Conservation (phyloP, 2,888 invertebrate genomes). For the Melangyna quadrimaculata region DNA sequence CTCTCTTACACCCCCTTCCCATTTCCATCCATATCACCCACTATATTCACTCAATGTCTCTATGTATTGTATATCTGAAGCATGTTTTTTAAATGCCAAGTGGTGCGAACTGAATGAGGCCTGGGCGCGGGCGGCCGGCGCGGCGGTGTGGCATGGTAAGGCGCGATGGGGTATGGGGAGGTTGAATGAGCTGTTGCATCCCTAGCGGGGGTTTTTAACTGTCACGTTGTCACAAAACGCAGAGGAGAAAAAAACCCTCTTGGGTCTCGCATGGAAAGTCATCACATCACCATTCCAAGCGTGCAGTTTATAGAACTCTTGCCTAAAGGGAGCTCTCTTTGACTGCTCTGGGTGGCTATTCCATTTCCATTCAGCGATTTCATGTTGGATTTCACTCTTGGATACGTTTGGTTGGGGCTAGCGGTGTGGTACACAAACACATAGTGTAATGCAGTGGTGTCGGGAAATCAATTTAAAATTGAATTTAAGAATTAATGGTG, state of each 20-base stretch:
- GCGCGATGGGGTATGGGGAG: not conserved
- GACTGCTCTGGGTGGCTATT: slow-evolving; percentile 4
- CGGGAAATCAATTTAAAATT: slow-evolving; percentile 67
- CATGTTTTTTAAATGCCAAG: slow-evolving; percentile 50
- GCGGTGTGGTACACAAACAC: not conserved
- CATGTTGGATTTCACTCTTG: slow-evolving; percentile 43
- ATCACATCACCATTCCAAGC: slow-evolving; percentile 39
- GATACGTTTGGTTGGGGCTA: slow-evolving; percentile 47
- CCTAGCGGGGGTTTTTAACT: slow-evolving; percentile 36
- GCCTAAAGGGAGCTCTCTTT: slow-evolving; percentile 5
- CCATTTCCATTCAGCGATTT: not conserved
- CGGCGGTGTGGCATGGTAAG: not conserved
- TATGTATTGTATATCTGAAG: slow-evolving; percentile 5
- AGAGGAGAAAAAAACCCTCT: slow-evolving; percentile 32
- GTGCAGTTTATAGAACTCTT: slow-evolving; percentile 15
- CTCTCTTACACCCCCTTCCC: not conserved
- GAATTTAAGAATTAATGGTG: slow-evolving; percentile 69
- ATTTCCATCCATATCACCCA: not conserved
- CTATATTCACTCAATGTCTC: not conserved
- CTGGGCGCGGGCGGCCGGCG: not conserved
- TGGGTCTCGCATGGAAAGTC: slow-evolving; percentile 54
- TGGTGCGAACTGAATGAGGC: slow-evolving; percentile 16
- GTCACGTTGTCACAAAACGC: slow-evolving; percentile 49
- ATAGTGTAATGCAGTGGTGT: not conserved
- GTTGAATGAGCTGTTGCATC: slow-evolving; percentile 37